Percentiles rank a stretch among this genome's conserved stretches.
Evolutionary conservation across 2,113 vertebrate species (phyloP).

Genomic region (Pteruthius melanotis): DNA sequence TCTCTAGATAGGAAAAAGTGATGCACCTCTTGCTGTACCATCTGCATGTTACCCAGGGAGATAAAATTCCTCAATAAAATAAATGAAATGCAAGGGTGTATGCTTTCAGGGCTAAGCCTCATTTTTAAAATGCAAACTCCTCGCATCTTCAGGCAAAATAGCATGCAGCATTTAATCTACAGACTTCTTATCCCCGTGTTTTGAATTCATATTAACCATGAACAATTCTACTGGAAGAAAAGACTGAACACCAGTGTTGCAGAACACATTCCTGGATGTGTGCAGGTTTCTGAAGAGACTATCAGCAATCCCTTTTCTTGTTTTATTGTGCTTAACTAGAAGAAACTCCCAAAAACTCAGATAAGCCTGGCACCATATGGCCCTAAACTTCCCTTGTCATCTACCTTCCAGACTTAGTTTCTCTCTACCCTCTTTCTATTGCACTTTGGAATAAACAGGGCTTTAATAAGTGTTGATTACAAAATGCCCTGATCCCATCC

Average conservation of each 20-base stretch:
- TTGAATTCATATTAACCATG: not conserved
- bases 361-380: not conserved
- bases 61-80: not conserved
- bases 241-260: not conserved
- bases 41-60: not conserved
- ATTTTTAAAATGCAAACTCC: not conserved
- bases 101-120: not conserved
- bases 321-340: slow-evolving; percentile 20
- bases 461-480: slow-evolving; percentile 49
- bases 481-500: not conserved
- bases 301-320: slow-evolving; percentile 2
- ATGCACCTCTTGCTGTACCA: not conserved
- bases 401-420: slow-evolving; percentile 36
- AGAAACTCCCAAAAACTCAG: slow-evolving; percentile 18
- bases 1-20: not conserved
- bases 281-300: slow-evolving; percentile 18
- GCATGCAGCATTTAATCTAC: not conserved
- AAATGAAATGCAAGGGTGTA: not conserved
- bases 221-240: not conserved
- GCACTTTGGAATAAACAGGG: not conserved
- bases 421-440: not conserved
- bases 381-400: not conserved
- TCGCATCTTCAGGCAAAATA: not conserved
- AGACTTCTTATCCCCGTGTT: not conserved
- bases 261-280: not conserved